phyloP scores from a whole-genome alignment of 2,113 vertebrate species.

The Paramormyrops kingsleyae region DNA sequence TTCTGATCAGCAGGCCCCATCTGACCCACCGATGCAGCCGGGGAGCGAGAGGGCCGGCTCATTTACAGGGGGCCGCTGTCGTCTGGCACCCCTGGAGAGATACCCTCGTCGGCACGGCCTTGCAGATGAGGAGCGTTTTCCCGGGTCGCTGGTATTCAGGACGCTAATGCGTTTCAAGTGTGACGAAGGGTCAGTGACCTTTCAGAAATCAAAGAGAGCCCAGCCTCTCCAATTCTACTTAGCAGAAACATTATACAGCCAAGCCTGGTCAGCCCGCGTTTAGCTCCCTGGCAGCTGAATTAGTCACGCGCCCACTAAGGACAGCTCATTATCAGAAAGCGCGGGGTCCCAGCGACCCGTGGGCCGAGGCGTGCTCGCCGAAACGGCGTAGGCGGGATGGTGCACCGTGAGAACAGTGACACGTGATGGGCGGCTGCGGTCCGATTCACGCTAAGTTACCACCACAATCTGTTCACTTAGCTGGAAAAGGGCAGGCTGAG shows the following conservation, averaged over 20 bases:
- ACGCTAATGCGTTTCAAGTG: constrained; percentile 26
- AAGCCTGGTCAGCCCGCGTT: neutral
- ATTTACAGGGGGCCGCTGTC: neutral
- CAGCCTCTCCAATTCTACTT: neutral
- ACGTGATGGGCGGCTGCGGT: neutral
- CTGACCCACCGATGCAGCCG: neutral
- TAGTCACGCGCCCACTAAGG: neutral
- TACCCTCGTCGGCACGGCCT: neutral
- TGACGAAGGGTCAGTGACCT: constrained; percentile 17
- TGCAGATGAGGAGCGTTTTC: neutral
- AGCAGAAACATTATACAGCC: neutral
- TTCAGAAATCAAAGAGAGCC: constrained; percentile 5
- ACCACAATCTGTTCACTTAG: neutral
- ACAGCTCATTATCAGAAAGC: neutral
- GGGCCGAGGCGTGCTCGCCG: neutral
- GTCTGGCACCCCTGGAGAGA: neutral
- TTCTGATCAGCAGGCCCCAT: neutral
- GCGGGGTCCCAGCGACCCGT: too few relatives aligned
- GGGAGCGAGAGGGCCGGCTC: neutral
- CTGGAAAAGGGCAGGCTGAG: neutral
- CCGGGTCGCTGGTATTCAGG: neutral
- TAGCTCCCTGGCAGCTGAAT: neutral
- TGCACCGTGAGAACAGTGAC: neutral
- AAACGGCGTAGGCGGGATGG: neutral
- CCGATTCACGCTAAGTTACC: neutral